phyloP scores from a whole-genome alignment of 2,797 vertebrate genomes.

The Peromyscus nudipes region DNA sequence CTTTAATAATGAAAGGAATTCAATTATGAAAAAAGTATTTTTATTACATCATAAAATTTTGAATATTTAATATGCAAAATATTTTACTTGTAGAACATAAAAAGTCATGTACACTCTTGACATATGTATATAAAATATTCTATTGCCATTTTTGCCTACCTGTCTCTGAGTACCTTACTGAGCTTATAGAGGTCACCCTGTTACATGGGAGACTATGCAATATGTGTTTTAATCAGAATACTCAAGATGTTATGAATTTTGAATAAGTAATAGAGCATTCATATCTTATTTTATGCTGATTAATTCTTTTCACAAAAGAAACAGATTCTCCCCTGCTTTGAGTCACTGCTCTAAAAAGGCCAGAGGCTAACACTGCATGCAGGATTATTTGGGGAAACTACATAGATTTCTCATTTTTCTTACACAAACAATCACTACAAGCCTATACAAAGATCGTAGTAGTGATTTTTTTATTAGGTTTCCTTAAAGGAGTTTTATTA shows the following conservation, averaged over 20 bases:
- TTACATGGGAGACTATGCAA: neutral
- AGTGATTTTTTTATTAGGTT: neutral
- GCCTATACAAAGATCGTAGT: neutral
- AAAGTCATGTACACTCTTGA: neutral
- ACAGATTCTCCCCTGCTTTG: neutral
- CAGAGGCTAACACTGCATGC: neutral
- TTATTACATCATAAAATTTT: constrained; percentile 48
- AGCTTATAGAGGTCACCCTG: neutral
- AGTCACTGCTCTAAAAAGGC: constrained; percentile 38
- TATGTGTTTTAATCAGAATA: neutral
- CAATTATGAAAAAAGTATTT: constrained; percentile 60
- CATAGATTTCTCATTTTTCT: neutral
- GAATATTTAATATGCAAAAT: constrained; percentile 53
- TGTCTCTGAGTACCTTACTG: constrained; percentile 5
- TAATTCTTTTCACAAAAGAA: constrained; percentile 41
- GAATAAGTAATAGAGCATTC: constrained; percentile 28
- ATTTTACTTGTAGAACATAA: constrained; percentile 60
- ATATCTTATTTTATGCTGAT: constrained; percentile 47
- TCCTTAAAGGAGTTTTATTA: constrained; percentile 24
- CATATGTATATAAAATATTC: constrained; percentile 51
- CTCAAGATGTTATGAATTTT: constrained; percentile 12
- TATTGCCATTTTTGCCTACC: constrained; percentile 62
- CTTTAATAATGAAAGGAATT: constrained; percentile 80
- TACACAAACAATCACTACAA: neutral
- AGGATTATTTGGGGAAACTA: neutral